phyloP scores from a whole-genome alignment of 1,140 invertebrate species.

The Saccostrea echinata region DNA sequence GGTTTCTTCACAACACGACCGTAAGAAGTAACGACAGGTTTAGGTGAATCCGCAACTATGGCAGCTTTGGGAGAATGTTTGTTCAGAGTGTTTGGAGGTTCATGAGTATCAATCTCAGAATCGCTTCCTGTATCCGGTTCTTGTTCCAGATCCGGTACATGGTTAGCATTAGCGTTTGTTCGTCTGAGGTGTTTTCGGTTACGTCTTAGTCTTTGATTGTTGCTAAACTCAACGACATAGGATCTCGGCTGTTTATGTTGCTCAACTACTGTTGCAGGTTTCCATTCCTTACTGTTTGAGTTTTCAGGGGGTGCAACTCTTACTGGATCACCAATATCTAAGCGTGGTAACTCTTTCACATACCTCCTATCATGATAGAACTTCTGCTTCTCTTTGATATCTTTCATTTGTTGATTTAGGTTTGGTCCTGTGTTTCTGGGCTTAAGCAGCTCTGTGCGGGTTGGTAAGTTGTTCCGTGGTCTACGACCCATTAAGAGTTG shows the following conservation, averaged over 20 bases:
- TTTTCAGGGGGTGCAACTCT: slow-evolving; percentile 1
- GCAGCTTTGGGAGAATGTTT: neutral
- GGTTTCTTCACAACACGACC: neutral
- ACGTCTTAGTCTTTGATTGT: too few species aligned
- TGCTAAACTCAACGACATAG: too few species aligned
- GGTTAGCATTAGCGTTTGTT: neutral
- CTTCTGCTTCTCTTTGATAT: too few species aligned
- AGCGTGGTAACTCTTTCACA: slow-evolving; percentile 27
- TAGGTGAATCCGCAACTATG: neutral
- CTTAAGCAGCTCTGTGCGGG: too few species aligned
- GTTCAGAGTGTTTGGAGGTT: neutral
- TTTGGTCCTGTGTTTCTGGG: too few species aligned
- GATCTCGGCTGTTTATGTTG: slow-evolving; percentile 29
- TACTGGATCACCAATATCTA: slow-evolving; percentile 1
- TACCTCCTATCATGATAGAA: slow-evolving; percentile 45
- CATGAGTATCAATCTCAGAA: neutral
- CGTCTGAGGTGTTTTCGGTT: slow-evolving; percentile 44
- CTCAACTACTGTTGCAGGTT: slow-evolving; percentile 31
- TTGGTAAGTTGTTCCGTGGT: too few species aligned
- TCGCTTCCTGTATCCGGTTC: neutral
- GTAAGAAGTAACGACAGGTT: neutral
- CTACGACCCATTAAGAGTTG: too few species aligned
- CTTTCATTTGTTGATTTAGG: too few species aligned
- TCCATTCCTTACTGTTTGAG: slow-evolving; percentile 26
- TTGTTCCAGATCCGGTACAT: neutral